Base-by-base conservation (phyloP, 2,888 invertebrate genomes). In the Phengaris alcon region DNA sequence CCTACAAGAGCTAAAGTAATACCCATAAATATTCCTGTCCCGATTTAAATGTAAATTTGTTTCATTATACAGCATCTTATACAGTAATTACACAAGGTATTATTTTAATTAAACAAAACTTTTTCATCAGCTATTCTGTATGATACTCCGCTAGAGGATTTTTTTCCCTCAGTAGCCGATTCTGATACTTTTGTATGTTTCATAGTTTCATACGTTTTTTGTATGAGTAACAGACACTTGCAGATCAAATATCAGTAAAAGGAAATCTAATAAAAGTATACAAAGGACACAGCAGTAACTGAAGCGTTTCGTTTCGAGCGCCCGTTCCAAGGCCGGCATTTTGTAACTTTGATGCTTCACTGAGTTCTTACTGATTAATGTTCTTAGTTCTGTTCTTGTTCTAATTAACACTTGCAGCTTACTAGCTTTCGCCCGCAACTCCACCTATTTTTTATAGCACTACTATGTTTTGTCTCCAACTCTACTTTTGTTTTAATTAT, bases 271-370 rank as follows among this genome's bases (percentile, higher is more conserved):
- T 78, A 79, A 80, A 78, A 74, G 87, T 72, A 88, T 86, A 87
- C 86, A 89, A 91, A 93, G 92, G 91, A 90, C 91, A 88, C 86
- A 81, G 84, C 78, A 81, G 82, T 86, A 90, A 88, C 84, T 90
- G 88, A 90, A 92, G 88, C 93, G 91, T 91, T 90, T 84, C 90
- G 81, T 84, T 83, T 85, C 84, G 87, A 88, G 85, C 84, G 86
- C 82, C 86, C 85, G 85, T 84, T 82, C 86, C 91, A 90, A 93
- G 90, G 82, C 79, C 70, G 78, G 6, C 48, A 48, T 80, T 80
- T 80, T 77, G 79, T 78, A 77, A 78, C 78, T 79, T 81, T 76
- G 77, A 51, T 76, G 77, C 78, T 77, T 76, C 75, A 77, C 76
- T 73, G 68, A 74, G 15, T 74, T 68, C 74, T 76, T 75, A 75